phyloP scores from a whole-genome alignment of 2,113 vertebrate genomes.

The Ceyx cyanopectus region DNA sequence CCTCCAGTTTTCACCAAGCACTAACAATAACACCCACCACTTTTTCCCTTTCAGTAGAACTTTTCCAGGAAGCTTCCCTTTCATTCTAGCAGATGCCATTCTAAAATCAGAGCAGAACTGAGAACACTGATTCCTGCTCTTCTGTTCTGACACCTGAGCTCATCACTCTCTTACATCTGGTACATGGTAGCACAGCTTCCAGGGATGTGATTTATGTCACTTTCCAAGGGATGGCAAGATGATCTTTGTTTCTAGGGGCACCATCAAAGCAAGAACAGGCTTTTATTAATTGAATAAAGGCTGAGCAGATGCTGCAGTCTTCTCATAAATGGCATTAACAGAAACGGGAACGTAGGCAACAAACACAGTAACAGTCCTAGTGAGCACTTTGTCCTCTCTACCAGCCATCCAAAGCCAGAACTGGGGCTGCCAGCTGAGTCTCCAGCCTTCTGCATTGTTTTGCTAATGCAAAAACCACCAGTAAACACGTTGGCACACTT shows the following conservation, averaged over 20 bases:
- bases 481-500: neutral
- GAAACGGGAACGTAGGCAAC: neutral
- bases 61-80: neutral
- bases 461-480: neutral
- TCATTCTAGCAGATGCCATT: neutral
- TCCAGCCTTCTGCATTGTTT: neutral
- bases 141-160: neutral
- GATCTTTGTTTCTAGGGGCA: neutral
- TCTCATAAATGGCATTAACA: neutral
- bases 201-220: neutral
- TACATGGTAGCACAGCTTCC: neutral
- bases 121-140: neutral
- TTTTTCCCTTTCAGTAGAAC: neutral
- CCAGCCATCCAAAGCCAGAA: neutral
- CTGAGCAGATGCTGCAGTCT: slow-evolving; percentile 10
- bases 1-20: neutral
- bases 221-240: neutral
- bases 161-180: neutral
- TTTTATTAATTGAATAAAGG: slow-evolving; percentile 2
- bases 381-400: neutral
- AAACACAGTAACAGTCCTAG: neutral
- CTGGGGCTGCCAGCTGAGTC: neutral
- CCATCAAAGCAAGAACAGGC: neutral
- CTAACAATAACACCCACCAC: neutral
- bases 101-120: neutral